Evolutionary conservation across 2,888 invertebrate genomes (phyloP), one percentile per base, ranked within the genome.

Genomic region (Diadegma fenestrale): DNA sequence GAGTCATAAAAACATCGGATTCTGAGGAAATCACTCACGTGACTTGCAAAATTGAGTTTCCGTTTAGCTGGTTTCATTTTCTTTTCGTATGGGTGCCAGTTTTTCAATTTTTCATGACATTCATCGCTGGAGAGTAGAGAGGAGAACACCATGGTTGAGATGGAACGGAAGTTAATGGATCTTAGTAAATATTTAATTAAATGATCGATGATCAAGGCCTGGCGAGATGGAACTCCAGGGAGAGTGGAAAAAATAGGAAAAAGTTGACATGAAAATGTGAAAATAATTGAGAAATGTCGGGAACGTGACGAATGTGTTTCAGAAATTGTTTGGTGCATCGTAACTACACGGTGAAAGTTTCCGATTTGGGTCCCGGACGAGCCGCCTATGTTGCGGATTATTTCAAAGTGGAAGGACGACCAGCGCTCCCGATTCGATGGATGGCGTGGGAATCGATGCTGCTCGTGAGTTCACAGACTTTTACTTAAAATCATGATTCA

Each of bases 371-470:
- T 80, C 95, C 96, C 93, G 96, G 96, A 90, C 95, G 97, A 89
- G 95, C 95, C 90, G 95, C 96, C 86, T 97, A 97, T 94, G 95
- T 95, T 71, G 95, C 96, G 80, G 98, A 98, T 94, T 98, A 98
- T 94, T 97, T 96, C 94, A 95, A 96, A 92, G 95, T 97, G 88
- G 97, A 97, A 90, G 97, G 96, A 82, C 95, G 96, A 87, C 95
- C 96, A 82, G 95, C 96, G 37, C 94, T 98, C 90, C 98, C 98
- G 26, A 96, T 98, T 89, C 95, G 98, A 90, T 98, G 97, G 97
- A 97, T 98, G 97, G 96, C 97, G 30, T 97, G 97, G 97, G 97
- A 98, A 93, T 97, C 97, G 92, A 96, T 97, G 87, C 94, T 97
- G 85, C 92, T 96, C 95, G 97, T 97, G 94, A 95, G 95, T 63